phyloP scores from a whole-genome alignment of 92 coral and sea anemone genomes.

The Epizoanthus rinbou region DNA sequence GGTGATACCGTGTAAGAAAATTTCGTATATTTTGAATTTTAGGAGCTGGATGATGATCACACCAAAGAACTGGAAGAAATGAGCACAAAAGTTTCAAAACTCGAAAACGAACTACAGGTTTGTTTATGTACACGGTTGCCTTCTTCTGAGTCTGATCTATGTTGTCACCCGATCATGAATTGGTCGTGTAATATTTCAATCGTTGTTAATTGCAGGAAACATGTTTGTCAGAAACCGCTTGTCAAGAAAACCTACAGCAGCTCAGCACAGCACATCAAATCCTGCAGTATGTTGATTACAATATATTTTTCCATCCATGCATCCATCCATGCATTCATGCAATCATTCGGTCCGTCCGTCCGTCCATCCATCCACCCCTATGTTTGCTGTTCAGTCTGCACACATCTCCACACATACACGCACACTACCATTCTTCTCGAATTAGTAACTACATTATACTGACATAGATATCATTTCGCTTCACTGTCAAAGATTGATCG shows the following conservation, averaged over 20 bases:
- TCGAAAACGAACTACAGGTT: slow-evolving; percentile 28
- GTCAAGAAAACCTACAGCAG: slow-evolving; percentile 28
- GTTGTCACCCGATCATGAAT: background rate
- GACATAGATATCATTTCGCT: background rate
- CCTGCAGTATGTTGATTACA: slow-evolving; percentile 22
- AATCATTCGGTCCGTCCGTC: background rate
- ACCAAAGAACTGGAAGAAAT: slow-evolving; percentile 12
- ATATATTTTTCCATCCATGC: background rate
- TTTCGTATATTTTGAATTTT: background rate
- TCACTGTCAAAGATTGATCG: too few species aligned
- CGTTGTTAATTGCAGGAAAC: slow-evolving; percentile 5
- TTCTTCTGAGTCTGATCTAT: background rate
- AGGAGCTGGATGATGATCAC: slow-evolving; percentile 15
- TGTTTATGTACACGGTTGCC: background rate
- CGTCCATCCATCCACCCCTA: background rate
- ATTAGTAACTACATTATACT: too few species aligned
- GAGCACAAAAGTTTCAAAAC: slow-evolving; percentile 7
- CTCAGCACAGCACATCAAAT: slow-evolving; percentile 16
- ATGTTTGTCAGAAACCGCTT: background rate
- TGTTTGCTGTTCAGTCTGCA: too few species aligned
- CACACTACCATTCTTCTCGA: too few species aligned
- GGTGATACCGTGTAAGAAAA: too few species aligned
- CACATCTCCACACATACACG: too few species aligned
- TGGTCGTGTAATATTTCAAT: background rate
- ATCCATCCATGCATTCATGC: background rate